Conservation (phyloP, 2,888 invertebrate genomes). For the Plagodis dolabraria region DNA sequence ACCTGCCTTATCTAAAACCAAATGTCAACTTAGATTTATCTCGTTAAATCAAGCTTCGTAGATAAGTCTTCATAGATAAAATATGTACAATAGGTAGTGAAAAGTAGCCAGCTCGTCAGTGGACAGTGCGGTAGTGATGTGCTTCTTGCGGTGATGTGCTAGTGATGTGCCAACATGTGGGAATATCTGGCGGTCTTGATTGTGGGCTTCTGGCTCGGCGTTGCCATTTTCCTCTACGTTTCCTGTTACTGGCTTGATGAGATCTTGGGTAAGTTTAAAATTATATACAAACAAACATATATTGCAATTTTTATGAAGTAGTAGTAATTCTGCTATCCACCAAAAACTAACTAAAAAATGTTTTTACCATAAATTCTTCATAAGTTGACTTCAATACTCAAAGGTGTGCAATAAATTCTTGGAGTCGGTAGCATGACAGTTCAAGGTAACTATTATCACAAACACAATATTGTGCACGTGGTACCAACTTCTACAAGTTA, state of each 20-base stretch:
- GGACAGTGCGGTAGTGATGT: conserved; percentile 34
- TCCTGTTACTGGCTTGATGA: conserved; percentile 86
- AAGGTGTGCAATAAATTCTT: too few species aligned
- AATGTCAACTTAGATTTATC: conserved; percentile 23
- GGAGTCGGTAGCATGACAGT: too few species aligned
- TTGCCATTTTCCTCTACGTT: conserved; percentile 79
- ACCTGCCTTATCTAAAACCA: conserved; percentile 16
- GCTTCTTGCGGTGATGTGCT: conserved; percentile 27
- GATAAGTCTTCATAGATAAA: conserved; percentile 25
- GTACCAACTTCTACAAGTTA: too few species aligned
- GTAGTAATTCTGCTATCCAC: too few species aligned
- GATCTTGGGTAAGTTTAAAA: conserved; percentile 83
- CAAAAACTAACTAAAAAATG: too few species aligned
- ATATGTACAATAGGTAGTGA: conserved; percentile 11
- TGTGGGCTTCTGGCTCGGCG: conserved; percentile 79
- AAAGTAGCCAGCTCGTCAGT: neutral
- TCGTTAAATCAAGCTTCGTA: conserved; percentile 19
- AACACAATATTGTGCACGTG: too few species aligned
- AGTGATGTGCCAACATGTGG: conserved; percentile 63
- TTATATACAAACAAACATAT: neutral
- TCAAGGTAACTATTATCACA: too few species aligned
- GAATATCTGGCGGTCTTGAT: conserved; percentile 74
- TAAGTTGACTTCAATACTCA: too few species aligned
- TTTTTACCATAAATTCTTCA: too few species aligned
- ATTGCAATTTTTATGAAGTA: too few species aligned